Base-by-base conservation (phyloP, 2,888 invertebrate genomes). In the Chymomyza fuscimana region DNA sequence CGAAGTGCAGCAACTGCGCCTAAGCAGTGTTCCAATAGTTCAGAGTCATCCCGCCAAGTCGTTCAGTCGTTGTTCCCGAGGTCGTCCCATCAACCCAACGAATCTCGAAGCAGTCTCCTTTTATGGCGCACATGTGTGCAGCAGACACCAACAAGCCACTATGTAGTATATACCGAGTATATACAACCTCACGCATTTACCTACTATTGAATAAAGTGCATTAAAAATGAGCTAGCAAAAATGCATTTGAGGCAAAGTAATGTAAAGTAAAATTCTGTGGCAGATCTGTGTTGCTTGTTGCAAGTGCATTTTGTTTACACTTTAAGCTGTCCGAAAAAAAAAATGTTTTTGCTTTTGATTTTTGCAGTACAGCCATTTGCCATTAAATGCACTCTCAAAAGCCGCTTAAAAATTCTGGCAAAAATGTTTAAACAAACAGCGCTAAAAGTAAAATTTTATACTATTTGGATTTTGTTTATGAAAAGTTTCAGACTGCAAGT, bases 61-160 rank as follows among this genome's bases (percentile, higher is more conserved):
- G 36, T 36, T 12, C 40, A 46, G 40, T 12, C 40, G 10, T 46
- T 46, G 40, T 46, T 46, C 29, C 63, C 63, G 52, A 32, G 19
- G 10, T 58, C 56, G 22, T 32, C 36, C 36, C 60, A 36, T 16
- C 2, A 63, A 29, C 10, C 40, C 40, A 7, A 6, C 32, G 32
- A 32, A 32, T 32, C 5, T 32, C 32, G 32, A 7, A 46, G 40
- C 68, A 46, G 65, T 50, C 32, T 61, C 72, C 80, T 87, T 85
- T 87, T 87, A 87, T 84, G 85, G 80, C 87, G 74, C 86, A 83
- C 83, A 83, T 83, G 86, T 83, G 83, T 83, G 88, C 88, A 83
- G 77, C 83, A 83, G 83, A 83, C 88, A 71, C 80, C 62, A 63
- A 29, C 56, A 59, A 46, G 52, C 65, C 60, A 54, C 50, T 22